Evolutionary conservation across 2,113 vertebrate genomes (phyloP), one percentile per base, ranked within the genome.

Genomic region (Sceloporus tristichus): DNA sequence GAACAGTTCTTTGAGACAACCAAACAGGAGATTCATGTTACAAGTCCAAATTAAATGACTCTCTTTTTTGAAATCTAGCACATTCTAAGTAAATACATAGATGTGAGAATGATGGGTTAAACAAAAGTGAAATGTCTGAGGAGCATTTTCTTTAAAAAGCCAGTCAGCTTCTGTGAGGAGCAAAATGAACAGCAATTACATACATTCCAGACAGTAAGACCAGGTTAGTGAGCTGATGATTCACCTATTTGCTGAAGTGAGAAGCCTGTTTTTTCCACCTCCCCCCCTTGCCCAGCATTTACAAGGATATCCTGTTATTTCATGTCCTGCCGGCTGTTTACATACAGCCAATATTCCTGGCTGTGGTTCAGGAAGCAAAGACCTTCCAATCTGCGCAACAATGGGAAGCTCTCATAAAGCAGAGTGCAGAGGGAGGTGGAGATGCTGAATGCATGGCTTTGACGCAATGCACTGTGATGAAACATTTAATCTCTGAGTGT

Each of bases 221-320:
- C 48, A 59, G 85, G 77, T 23, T 53, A 59, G 40, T 23, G 59
- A 83, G 59, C n/a, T 77, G 73, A 83, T 84, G 81, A 78, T 84
- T 88, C 16, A 14, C 81, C 48, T 84, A 68, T 88, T 65, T 88
- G 87, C 42, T 38, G 62, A 68, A 78, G 80, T 68, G 42, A 84
- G 29, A 66, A 88, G 74, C 62, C 71, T 27, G 68, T 13, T 19
- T 82, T 66, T 77, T 88, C 87, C 68, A 18, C 59, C 59, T 62
- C 59, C 59, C 59, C 13, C 59, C 59, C 3, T 62, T 48, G 48
- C 59, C 59, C 59, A 14, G 13, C 59, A 74, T 70, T 88, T 83
- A 88, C 81, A 78, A 88, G 87, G 87, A 88, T 84, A 88, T 88
- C 87, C 87, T 88, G 87, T 84, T 84, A 83, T 88, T 88, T 78